Base-by-base conservation (phyloP, 2,797 vertebrate species). In the Erethizon dorsatum region DNA sequence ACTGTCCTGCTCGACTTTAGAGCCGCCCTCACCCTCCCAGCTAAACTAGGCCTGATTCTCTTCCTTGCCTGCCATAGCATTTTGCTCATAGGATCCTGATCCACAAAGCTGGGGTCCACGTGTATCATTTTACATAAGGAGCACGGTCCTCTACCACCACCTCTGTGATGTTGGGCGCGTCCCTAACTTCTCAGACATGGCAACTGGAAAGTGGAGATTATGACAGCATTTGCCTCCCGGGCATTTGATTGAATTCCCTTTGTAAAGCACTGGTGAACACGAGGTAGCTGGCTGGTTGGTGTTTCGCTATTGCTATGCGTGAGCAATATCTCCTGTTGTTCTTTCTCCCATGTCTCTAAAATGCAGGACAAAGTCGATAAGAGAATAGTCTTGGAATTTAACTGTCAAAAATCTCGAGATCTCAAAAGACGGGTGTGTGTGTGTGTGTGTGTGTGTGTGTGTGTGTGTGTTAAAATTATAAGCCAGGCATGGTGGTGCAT, bases 301-400 rank as follows among this genome's bases (percentile, higher is more conserved):
- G 17, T 28, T 22, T 45, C 26, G 57, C 47, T 67, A 6, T 41
- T 0, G 2, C 57, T 28, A 2, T 3, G 24, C 7, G 6, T 18
- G 28, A 45, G 75, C 26, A 0, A 1, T 50, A 54, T 63, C 50
- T 86, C 24, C 82, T 47, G 24, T 1, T 52, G 50, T 0, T 11
- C 79, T 37, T 85, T 77, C 63, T 94, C 83, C 26, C 33, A 18
- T 56, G 63, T 77, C 56, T 13, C 9, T 41, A 28, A 87, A 77
- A 88, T 28, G 24, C 63, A 31, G 50, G 31, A 37, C 93, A 85
- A 50, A 77, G 75, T 37, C 12, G 85, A 69, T 0, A 78, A 95
- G 96, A 97, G 85, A 1, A 41, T 11, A 52, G 11, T 73, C 65
- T 75, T 18, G 0, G 83, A 88, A 52, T 90, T 97, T 95, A 56